Evolutionary conservation across 2,797 vertebrate genomes (phyloP).

Genomic region (Uromys caudimaculatus): DNA sequence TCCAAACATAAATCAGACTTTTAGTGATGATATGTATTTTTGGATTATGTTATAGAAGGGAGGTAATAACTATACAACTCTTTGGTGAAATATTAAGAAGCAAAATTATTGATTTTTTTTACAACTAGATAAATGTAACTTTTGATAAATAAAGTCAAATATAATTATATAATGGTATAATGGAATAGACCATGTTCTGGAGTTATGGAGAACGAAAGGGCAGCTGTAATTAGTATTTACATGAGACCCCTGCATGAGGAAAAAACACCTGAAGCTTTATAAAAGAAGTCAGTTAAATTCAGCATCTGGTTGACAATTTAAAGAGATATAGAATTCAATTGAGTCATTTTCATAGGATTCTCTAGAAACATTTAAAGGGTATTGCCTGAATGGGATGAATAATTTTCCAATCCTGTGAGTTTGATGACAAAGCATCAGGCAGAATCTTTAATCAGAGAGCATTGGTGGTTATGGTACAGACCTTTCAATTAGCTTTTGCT

Average conservation of each 20-base stretch:
- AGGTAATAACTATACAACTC: not conserved
- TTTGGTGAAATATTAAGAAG: not conserved
- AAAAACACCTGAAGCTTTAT: not conserved
- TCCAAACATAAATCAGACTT: not conserved
- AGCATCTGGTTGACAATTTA: not conserved
- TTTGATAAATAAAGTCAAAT: not conserved
- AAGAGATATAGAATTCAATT: not conserved
- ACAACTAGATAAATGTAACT: not conserved
- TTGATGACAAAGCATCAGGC: not conserved
- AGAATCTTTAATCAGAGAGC: not conserved
- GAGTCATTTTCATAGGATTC: not conserved
- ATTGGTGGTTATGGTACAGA: not conserved
- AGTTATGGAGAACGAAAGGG: not conserved
- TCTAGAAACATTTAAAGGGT: not conserved
- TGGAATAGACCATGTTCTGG: not conserved
- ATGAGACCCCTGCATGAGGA: too few relatives aligned
- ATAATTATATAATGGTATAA: not conserved
- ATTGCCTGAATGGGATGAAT: too few relatives aligned
- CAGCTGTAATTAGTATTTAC: not conserved
- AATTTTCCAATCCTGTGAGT: not conserved
- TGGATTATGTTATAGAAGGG: not conserved
- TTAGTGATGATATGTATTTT: not conserved
- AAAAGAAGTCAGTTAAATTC: not conserved
- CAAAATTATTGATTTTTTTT: not conserved
- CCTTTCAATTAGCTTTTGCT: not conserved